Conservation (phyloP, 2,888 invertebrate species). For the Drosophila imparisetae region DNA sequence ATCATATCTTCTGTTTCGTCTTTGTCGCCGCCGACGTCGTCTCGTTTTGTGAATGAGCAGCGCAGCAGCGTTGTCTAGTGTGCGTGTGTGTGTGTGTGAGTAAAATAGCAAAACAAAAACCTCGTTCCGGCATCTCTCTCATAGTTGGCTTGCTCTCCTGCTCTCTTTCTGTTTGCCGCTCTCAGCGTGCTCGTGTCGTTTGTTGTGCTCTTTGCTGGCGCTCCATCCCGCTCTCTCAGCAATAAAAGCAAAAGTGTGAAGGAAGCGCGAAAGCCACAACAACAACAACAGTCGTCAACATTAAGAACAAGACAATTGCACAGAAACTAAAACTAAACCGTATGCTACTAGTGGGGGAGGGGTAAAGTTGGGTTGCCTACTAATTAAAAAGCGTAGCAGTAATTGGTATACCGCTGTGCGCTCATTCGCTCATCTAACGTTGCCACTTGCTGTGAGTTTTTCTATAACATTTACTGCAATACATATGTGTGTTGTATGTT, state of each 20-base stretch:
- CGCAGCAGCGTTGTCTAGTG: slow-evolving; percentile 51
- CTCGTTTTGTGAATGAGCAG: slow-evolving; percentile 71
- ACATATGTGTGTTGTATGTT: slow-evolving; percentile 5
- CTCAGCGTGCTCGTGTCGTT: slow-evolving; percentile 25
- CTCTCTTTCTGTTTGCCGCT: slow-evolving; percentile 10
- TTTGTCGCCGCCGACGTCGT: slow-evolving; percentile 50
- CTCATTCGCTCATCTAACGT: slow-evolving; percentile 30
- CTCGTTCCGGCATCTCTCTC: slow-evolving; percentile 51
- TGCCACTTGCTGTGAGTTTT: slow-evolving; percentile 64
- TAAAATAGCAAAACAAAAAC: slow-evolving; percentile 61
- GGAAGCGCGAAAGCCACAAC: slow-evolving; percentile 55
- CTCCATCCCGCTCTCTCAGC: slow-evolving; percentile 16
- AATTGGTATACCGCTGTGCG: slow-evolving; percentile 75
- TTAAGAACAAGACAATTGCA: slow-evolving; percentile 48
- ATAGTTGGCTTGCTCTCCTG: slow-evolving; percentile 10
- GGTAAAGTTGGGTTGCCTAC: slow-evolving; percentile 38
- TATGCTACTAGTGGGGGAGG: slow-evolving; percentile 15
- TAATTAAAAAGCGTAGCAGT: slow-evolving; percentile 78
- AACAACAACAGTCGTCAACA: slow-evolving; percentile 36
- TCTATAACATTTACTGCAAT: slow-evolving; percentile 16
- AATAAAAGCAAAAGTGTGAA: slow-evolving; percentile 65
- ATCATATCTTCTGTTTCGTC: slow-evolving; percentile 72
- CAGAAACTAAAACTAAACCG: slow-evolving; percentile 37
- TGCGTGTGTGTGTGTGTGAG: slow-evolving; percentile 46
- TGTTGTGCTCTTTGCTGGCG: slow-evolving; percentile 29